These are phyloP conservation scores for Trogon surrucura DNA, from an alignment of 2,113 vertebrate genomes.

Conservation along the genomic window DNA sequence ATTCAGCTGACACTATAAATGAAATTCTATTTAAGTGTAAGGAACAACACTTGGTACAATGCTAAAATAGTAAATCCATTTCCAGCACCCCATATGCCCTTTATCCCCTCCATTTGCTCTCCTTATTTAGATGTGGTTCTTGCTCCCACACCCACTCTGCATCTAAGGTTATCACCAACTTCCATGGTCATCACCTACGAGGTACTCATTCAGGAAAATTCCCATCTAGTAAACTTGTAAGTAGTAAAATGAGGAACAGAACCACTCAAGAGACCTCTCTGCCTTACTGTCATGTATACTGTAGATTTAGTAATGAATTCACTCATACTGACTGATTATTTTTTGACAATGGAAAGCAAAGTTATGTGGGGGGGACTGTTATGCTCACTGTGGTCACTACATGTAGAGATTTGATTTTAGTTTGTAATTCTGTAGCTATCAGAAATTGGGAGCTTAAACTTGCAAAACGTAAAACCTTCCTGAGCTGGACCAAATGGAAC, in stretches of 20 bases:
- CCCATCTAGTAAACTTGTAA: neutral
- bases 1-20: slow-evolving; percentile 12
- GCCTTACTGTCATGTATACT: neutral
- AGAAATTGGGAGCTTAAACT: neutral
- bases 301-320: neutral
- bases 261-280: neutral
- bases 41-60: neutral
- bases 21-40: slow-evolving; percentile 5
- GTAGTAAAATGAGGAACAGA: neutral
- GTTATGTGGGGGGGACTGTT: neutral
- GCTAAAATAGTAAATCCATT: slow-evolving; percentile 10
- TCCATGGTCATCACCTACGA: neutral
- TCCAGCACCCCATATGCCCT: neutral
- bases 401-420: neutral
- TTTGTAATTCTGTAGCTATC: neutral
- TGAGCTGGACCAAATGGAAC: neutral
- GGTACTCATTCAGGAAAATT: neutral
- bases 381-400: neutral
- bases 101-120: neutral
- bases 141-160: rapidly evolving
- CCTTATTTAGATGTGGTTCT: neutral
- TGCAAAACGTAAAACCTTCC: neutral
- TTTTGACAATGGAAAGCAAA: neutral
- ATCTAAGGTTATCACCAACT: neutral
- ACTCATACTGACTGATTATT: neutral